Conservation (phyloP, 2,888 invertebrate genomes). For the Ophion obscuratus region DNA sequence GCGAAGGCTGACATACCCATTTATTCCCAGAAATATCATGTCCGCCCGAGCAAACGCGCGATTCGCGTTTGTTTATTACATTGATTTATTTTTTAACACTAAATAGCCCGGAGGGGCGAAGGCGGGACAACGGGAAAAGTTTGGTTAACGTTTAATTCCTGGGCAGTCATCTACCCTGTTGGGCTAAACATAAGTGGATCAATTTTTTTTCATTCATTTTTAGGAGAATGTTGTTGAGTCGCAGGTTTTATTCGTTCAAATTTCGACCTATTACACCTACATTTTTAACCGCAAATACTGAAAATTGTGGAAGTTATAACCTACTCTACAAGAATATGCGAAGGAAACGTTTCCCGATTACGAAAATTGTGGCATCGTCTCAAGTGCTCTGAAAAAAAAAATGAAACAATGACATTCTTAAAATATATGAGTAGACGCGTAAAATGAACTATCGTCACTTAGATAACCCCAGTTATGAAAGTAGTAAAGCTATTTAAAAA, state of each 20-base stretch:
- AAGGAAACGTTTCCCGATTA: not conserved
- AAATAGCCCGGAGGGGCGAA: too few species aligned
- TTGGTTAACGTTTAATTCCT: not conserved
- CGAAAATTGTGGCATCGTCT: not conserved
- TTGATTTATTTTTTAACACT: too few species aligned
- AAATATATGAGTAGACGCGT: not conserved
- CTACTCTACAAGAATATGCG: not conserved
- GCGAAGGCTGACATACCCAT: not conserved
- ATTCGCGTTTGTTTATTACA: too few species aligned
- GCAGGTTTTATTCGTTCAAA: not conserved
- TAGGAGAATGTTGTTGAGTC: not conserved
- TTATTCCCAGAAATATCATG: too few species aligned
- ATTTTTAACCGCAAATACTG: not conserved
- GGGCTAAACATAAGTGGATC: not conserved
- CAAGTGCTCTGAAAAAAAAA: not conserved
- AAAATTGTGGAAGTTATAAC: not conserved
- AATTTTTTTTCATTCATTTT: not conserved
- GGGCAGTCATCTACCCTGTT: not conserved
- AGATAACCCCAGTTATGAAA: not conserved
- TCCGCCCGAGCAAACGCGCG: too few species aligned
- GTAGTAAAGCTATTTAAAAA: not conserved
- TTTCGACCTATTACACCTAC: not conserved
- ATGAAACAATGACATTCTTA: not conserved
- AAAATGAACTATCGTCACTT: not conserved
- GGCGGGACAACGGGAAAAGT: too few species aligned